Percentiles rank a stretch among this genome's conserved stretches.
Conservation (phyloP, 2,888 invertebrate species). For the Andrena hattorfiana region DNA sequence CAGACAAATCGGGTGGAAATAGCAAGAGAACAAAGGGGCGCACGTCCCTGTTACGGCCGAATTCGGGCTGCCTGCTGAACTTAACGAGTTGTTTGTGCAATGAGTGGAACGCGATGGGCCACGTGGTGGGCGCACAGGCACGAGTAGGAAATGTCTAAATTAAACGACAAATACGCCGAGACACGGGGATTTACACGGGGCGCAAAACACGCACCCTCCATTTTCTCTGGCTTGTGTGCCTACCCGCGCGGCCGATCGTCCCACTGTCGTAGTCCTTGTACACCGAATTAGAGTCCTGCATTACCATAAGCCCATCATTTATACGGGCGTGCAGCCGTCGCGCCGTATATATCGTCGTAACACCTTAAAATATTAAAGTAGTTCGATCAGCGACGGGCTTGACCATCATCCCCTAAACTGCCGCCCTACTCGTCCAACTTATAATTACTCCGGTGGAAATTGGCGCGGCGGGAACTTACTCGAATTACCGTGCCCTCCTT, state of each 20-base stretch:
- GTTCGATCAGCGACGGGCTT: conserved; percentile 59
- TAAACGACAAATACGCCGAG: conserved; percentile 83
- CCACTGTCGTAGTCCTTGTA: conserved; percentile 56
- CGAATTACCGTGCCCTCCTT: conserved; percentile 56
- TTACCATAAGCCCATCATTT: conserved; percentile 83
- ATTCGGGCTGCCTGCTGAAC: conserved; percentile 69
- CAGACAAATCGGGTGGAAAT: conserved; percentile 63
- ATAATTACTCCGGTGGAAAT: conserved; percentile 71
- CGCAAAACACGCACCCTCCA: conserved; percentile 82
- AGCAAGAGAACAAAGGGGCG: conserved; percentile 63
- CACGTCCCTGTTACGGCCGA: conserved; percentile 60
- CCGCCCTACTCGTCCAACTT: conserved; percentile 59
- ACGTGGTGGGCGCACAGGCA: conserved; percentile 69
- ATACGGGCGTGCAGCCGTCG: conserved; percentile 73
- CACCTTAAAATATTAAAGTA: conserved; percentile 78
- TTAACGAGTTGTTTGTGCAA: conserved; percentile 76
- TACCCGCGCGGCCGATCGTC: conserved; percentile 56
- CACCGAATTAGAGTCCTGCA: conserved; percentile 69
- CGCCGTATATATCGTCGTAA: conserved; percentile 58
- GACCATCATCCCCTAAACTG: conserved; percentile 51
- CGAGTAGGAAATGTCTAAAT: conserved; percentile 80
- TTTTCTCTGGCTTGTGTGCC: conserved; percentile 75
- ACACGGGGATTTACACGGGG: conserved; percentile 82
- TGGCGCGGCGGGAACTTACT: conserved; percentile 58
- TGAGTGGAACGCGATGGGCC: conserved; percentile 73